phyloP scores from a whole-genome alignment of 2,888 invertebrate species.

The Pollenia amentaria region DNA sequence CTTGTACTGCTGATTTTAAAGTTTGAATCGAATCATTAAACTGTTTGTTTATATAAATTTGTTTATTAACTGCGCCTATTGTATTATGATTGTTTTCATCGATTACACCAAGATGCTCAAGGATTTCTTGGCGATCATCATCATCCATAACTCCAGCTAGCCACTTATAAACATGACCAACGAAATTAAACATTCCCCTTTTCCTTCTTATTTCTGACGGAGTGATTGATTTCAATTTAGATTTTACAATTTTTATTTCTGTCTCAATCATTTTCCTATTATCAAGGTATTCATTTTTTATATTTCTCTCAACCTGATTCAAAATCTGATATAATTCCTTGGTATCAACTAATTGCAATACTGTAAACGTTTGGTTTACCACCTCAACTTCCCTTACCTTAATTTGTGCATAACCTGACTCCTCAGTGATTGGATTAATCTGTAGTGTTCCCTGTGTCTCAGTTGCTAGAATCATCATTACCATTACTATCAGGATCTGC shows the following conservation, averaged over 20 bases:
- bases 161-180: constrained; percentile 38
- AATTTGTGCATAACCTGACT: constrained; percentile 20
- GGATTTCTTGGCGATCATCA: constrained; percentile 44
- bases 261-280: constrained; percentile 45
- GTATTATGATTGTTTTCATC: constrained; percentile 46
- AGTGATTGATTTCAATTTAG: constrained; percentile 49
- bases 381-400: constrained; percentile 10
- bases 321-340: constrained; percentile 38
- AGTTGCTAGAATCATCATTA: constrained; percentile 8
- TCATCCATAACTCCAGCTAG: constrained; percentile 48
- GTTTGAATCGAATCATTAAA: constrained; percentile 64
- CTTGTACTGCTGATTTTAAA: constrained; percentile 46
- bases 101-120: constrained; percentile 29
- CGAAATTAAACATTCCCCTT: constrained; percentile 30
- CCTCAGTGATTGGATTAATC: constrained; percentile 33
- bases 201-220: constrained; percentile 26
- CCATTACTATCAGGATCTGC: constrained; percentile 3
- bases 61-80: constrained; percentile 60
- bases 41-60: constrained; percentile 63
- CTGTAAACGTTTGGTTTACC: constrained; percentile 35
- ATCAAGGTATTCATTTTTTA: constrained; percentile 14
- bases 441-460: constrained; percentile 5
- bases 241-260: constrained; percentile 44
- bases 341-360: constrained; percentile 43
- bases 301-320: constrained; percentile 37